phyloP scores from a whole-genome alignment of 2,797 vertebrate genomes.

The Sylvilagus floridanus region DNA sequence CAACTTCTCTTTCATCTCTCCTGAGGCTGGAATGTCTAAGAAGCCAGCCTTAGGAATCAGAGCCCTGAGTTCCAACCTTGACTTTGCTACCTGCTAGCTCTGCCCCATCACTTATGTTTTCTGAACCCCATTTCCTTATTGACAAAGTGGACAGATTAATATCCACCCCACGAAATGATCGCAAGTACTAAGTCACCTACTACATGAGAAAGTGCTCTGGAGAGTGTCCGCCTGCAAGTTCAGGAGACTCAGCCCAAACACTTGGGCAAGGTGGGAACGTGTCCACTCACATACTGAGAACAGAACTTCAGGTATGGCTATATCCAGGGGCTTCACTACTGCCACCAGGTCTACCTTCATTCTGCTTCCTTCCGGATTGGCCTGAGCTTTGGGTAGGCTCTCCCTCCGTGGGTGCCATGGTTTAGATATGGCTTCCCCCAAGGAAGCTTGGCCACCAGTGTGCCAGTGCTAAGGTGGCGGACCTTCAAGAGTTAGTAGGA shows the following conservation, averaged over 20 bases:
- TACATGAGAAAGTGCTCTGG: not conserved
- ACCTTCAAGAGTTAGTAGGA: no score
- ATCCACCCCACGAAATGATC: not conserved
- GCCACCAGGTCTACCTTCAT: not conserved
- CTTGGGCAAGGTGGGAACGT: not conserved
- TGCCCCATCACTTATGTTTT: not conserved
- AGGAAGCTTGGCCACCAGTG: no score
- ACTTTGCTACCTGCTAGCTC: not conserved
- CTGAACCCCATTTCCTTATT: constrained; percentile 11
- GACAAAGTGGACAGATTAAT: not conserved
- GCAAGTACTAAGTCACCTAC: not conserved
- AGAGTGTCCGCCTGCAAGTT: not conserved
- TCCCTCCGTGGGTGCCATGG: not conserved
- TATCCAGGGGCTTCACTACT: not conserved
- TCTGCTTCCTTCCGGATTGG: not conserved
- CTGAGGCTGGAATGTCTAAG: not conserved
- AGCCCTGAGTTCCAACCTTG: not conserved
- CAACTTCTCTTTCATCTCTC: not conserved
- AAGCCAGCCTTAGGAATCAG: not conserved
- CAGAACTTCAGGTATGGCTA: not conserved
- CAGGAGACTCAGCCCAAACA: constrained; percentile 18
- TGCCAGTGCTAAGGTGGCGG: no score
- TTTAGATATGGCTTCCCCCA: no score
- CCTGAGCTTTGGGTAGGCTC: not conserved
- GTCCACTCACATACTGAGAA: not conserved